These are phyloP conservation scores for Eumerus sabulonum DNA, from an alignment of 2,888 invertebrate genomes.

Conservation along the genomic window DNA sequence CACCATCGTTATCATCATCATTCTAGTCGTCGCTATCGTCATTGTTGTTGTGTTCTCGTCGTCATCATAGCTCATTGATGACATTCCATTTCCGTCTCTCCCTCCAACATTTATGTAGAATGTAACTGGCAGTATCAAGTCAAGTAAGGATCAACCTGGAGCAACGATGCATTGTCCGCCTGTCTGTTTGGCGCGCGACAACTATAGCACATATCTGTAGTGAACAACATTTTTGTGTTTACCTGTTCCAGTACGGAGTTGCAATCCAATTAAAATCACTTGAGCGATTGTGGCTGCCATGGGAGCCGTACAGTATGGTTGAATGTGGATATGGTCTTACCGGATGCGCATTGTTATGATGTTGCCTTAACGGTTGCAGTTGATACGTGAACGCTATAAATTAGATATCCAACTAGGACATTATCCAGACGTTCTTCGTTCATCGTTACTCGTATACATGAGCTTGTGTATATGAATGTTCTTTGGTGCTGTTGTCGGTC, in stretches of 20 bases:
- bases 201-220: constrained; percentile 28
- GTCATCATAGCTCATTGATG: constrained; percentile 26
- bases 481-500: neutral
- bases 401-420: constrained; percentile 34
- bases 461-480: too few species aligned
- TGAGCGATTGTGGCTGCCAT: constrained; percentile 41
- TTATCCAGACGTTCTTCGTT: constrained; percentile 6
- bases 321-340: neutral
- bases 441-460: neutral
- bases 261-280: constrained; percentile 54
- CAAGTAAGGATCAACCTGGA: constrained; percentile 21
- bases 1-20: neutral
- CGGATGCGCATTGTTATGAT: constrained; percentile 39
- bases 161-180: constrained; percentile 24
- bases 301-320: neutral
- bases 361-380: constrained; percentile 30
- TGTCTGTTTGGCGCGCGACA: constrained; percentile 12
- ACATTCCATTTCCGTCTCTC: constrained; percentile 23
- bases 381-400: constrained; percentile 41
- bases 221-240: constrained; percentile 45
- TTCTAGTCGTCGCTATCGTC: too few species aligned
- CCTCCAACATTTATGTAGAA: neutral
- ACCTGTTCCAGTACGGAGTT: constrained; percentile 22
- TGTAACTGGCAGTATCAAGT: constrained; percentile 25
- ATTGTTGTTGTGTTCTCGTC: neutral